A percentile compares a stretch with the other conserved stretches of the same genome.
phyloP scores from a whole-genome alignment of 2,797 vertebrate genomes.

The Selene dorsalis region DNA sequence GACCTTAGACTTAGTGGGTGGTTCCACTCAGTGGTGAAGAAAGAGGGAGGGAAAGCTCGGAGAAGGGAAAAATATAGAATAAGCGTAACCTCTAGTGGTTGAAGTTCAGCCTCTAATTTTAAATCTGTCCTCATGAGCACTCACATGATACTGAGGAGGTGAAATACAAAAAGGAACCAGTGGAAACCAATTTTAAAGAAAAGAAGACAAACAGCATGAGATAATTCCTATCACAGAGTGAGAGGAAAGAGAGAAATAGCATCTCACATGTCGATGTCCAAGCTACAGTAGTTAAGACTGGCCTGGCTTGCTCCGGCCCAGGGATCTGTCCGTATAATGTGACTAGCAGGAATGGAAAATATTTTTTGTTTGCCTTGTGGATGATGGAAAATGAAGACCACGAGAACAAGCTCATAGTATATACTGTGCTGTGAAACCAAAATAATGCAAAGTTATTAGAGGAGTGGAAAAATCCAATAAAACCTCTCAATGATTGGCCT shows the following conservation, averaged over 20 bases:
- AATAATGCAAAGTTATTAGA: slow-evolving; percentile 78
- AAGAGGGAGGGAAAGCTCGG: slow-evolving; percentile 51
- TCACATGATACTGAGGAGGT: slow-evolving; percentile 69
- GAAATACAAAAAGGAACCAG: slow-evolving; percentile 23
- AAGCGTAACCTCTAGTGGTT: slow-evolving; percentile 90
- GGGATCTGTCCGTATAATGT: slow-evolving; percentile 56
- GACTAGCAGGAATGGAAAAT: slow-evolving; percentile 71
- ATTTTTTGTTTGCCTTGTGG: slow-evolving; percentile 56
- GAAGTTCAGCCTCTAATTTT: slow-evolving; percentile 89
- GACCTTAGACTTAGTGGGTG: slow-evolving; percentile 96
- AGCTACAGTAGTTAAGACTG: slow-evolving; percentile 48
- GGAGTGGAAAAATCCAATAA: slow-evolving; percentile 79
- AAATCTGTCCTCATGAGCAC: slow-evolving; percentile 82
- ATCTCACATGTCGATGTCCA: slow-evolving; percentile 20
- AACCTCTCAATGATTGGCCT: slow-evolving; percentile 75
- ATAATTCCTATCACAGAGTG: slow-evolving; percentile 1
- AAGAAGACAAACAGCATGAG: neutral
- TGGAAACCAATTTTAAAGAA: neutral
- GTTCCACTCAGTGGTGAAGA: slow-evolving; percentile 82
- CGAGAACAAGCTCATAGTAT: slow-evolving; percentile 51
- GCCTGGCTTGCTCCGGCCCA: slow-evolving; percentile 10
- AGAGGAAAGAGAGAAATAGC: slow-evolving; percentile 25
- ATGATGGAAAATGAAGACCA: slow-evolving; percentile 59
- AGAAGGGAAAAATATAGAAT: slow-evolving; percentile 81
- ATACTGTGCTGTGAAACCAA: slow-evolving; percentile 67